Evolutionary conservation across 2,113 vertebrate species (phyloP), one percentile per base, ranked within the genome.

Genomic region (Patagioenas fasciata): DNA sequence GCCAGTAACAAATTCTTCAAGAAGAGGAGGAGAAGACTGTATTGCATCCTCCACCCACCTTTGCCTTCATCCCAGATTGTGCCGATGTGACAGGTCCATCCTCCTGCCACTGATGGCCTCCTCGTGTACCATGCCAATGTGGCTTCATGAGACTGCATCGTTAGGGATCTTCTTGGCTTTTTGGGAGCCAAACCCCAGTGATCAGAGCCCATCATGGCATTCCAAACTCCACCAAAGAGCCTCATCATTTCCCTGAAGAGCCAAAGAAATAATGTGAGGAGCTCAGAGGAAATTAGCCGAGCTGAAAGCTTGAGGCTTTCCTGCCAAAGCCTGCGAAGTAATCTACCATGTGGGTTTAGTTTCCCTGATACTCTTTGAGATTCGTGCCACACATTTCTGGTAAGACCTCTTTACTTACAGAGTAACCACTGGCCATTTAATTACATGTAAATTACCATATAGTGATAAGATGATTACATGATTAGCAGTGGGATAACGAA

Each of bases 371-470:
- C 62, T 64, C 73, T 69, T 11, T 21, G 67, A 72, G 87, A 58
- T 47, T 70, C 40, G 34, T 53, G 61, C 65, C 91, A 81, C 77
- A 83, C 60, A 15, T 57, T 82, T 75, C 44, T 95, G 77, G 65
- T 80, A 73, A 87, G 57, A 53, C 47, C 60, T 91, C 73, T 81
- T 86, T 48, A 12, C 69, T 89, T 9, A 5, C 15, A 15, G 57
- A 69, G 83, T 65, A 64, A 87, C 48, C 91, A 34, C 89, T 61
- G 89, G 69, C 77, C 73, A 32, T 69, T 62, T 65, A 65, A 87
- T 89, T 56, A 18, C 70, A 72, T 6, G 38, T 53, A 34, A 80
- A 65, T 79, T 61, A 13, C 80, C 78, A 31, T 11, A 4, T 14
- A 31, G 73, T 77, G 73, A 60, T 92, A 71, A 36, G 77, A 60